Conservation (phyloP, 2,888 invertebrate species). For the Linyphia triangularis region DNA sequence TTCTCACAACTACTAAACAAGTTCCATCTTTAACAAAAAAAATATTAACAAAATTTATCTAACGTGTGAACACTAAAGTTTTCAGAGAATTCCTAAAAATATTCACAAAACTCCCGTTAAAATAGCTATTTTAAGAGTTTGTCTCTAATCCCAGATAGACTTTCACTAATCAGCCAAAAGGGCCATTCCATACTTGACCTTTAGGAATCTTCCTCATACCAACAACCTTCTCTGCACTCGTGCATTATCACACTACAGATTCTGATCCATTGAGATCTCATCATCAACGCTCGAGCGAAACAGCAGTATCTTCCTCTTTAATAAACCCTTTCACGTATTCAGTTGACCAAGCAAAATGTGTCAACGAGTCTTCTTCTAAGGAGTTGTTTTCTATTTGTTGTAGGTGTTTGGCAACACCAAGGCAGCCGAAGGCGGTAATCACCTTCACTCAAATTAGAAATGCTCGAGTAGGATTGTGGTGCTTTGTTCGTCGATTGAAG, state of each 20-base stretch:
- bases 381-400: background rate
- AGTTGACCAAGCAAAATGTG: background rate
- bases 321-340: background rate
- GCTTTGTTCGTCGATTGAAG: background rate
- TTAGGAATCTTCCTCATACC: background rate
- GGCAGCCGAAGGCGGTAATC: background rate
- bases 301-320: background rate
- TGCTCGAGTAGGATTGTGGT: background rate
- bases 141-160: background rate
- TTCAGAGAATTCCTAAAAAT: too few species aligned
- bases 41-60: too few species aligned
- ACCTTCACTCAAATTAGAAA: background rate
- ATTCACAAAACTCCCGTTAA: too few species aligned
- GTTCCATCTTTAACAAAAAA: too few species aligned
- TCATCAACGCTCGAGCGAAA: background rate
- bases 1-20: too few species aligned
- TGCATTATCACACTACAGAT: background rate
- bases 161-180: background rate
- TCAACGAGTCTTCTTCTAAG: background rate
- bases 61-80: too few species aligned
- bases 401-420: background rate
- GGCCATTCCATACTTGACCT: background rate
- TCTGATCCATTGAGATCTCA: background rate
- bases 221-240: too few species aligned
- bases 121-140: background rate